Evolutionary conservation across 92 coral and sea anemone genomes (phyloP), one percentile per base, ranked within the genome.

Genomic region (Phenganax subtilis): DNA sequence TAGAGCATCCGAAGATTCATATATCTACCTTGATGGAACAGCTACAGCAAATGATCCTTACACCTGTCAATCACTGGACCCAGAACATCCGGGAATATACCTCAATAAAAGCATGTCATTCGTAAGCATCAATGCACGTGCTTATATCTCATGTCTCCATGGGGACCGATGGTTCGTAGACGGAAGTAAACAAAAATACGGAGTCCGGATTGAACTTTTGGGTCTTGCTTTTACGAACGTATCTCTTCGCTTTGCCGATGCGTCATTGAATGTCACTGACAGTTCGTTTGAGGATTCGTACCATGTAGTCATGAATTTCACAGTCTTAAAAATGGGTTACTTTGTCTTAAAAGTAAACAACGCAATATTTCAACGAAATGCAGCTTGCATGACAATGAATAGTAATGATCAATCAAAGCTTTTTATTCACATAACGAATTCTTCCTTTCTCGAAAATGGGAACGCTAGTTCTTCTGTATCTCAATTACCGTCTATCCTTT

Each of bases 211-310:
- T 9, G 30, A 70, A 66, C 57, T 84, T 25, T 66, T 77, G 20
- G 84, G 68, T 57, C 83, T 84, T 66, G 61, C 56, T 16, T 84
- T 84, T 54, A 30, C n/a, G n/a, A n/a, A n/a, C n/a, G n/a, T n/a
- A n/a, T n/a, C n/a, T n/a, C n/a, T n/a, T n/a, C n/a, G n/a, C 68
- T 84, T 84, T 74, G 66, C 68, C 16, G 84, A 84, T n/a, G 72
- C 81, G 57, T 77, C 83, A 4, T 57, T 17, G 0, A 51, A 51
- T 16, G 81, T 68, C 53, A 77, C 29, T 29, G 83, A 68, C 17
- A 76, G 87, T 20, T 10, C 16, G 57, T 84, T 84, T 57, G 7
- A 61, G 3, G 67, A 76, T 77, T 31, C 37, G n/a, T n/a, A n/a
- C n/a, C n/a, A n/a, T n/a, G n/a, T n/a, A n/a, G n/a, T n/a, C n/a